Conservation (phyloP, 2,888 invertebrate genomes). For the Elysia crispata region DNA sequence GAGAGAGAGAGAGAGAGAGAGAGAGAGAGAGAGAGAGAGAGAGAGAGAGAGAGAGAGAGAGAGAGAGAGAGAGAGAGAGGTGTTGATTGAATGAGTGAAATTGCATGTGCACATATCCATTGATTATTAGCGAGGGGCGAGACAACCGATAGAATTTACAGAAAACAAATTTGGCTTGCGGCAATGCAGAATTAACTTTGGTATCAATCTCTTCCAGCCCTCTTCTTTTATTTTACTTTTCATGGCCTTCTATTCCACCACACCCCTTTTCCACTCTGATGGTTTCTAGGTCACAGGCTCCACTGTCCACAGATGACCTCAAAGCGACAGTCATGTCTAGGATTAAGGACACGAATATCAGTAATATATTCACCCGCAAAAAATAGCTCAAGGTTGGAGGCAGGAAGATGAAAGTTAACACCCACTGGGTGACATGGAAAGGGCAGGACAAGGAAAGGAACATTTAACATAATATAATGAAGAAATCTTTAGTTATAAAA, state of each 20-base stretch:
- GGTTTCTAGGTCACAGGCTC: slow-evolving; percentile 41
- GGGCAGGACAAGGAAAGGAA: too few species aligned
- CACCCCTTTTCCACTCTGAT: not conserved
- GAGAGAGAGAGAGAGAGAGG: slow-evolving; percentile 26
- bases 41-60: slow-evolving; percentile 27
- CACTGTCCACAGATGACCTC: slow-evolving; percentile 62
- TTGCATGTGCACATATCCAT: too few species aligned
- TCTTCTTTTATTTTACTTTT: not conserved
- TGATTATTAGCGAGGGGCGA: not conserved
- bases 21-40: slow-evolving; percentile 32
- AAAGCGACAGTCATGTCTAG: slow-evolving; percentile 69
- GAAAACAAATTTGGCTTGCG: not conserved
- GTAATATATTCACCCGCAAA: slow-evolving; percentile 69
- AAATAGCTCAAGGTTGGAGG: slow-evolving; percentile 53
- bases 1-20: slow-evolving; percentile 17
- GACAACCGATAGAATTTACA: too few species aligned
- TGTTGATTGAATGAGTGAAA: not conserved
- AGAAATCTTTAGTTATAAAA: too few species aligned
- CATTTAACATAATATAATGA: too few species aligned
- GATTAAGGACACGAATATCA: slow-evolving; percentile 70
- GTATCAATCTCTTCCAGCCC: not conserved
- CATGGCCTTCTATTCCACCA: not conserved
- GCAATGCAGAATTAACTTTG: not conserved
- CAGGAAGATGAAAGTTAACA: too few species aligned
- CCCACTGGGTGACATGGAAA: too few species aligned